A percentile compares a stretch with the other conserved stretches of the same genome.
Conservation (phyloP, 2,888 invertebrate genomes). For the Thelaira solivaga region DNA sequence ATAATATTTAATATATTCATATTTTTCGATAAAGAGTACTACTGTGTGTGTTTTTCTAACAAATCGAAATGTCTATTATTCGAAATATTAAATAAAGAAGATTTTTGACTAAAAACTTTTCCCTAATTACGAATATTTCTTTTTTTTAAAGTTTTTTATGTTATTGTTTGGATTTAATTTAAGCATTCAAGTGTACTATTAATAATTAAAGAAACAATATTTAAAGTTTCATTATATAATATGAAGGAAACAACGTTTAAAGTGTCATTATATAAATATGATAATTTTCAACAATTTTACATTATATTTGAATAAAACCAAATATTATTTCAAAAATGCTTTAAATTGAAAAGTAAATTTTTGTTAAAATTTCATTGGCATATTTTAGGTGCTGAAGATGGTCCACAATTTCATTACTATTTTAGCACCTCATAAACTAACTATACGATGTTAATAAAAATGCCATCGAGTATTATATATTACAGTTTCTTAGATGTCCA, state of each 20-base stretch:
- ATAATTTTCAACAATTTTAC: constrained; percentile 40
- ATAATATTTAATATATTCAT: constrained; percentile 10
- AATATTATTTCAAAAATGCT: constrained; percentile 42
- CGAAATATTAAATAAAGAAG: constrained; percentile 3
- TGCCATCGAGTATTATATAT: no score
- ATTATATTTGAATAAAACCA: constrained; percentile 48
- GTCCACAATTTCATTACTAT: no score
- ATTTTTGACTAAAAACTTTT: constrained; percentile 16
- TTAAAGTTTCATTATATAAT: no score
- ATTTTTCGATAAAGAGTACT: constrained; percentile 39
- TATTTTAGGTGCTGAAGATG: no score
- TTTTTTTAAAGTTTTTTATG: constrained; percentile 4
- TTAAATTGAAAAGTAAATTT: constrained; percentile 5
- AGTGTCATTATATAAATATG: constrained; percentile 23
- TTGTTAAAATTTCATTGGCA: no score
- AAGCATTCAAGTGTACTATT: constrained; percentile 43
- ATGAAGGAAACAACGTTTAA: no score
- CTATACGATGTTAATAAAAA: no score
- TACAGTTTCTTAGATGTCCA: no score
- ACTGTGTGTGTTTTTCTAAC: constrained; percentile 34
- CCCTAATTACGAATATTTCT: constrained; percentile 16
- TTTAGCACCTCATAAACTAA: no score
- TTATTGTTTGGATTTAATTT: constrained; percentile 37
- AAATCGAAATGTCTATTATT: constrained; percentile 26
- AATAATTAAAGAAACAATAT: constrained; percentile 10